Evolutionary conservation across 2,113 vertebrate species (phyloP).

Genomic region (Montifringilla adamsi): DNA sequence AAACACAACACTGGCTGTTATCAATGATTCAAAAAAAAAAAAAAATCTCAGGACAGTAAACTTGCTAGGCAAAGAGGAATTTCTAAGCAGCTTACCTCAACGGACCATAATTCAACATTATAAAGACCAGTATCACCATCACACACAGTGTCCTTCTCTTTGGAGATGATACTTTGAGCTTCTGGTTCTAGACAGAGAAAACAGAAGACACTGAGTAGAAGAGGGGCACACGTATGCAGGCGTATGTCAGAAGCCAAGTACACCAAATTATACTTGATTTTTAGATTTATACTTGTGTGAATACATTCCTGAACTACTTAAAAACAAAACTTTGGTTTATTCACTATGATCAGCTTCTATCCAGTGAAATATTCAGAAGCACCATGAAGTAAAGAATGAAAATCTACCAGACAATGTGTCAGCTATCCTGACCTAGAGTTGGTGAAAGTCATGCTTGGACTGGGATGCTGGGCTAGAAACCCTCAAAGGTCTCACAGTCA

Average conservation of each 20-base stretch:
- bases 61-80: neutral
- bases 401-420: neutral
- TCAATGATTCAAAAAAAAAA: neutral
- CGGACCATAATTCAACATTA: slow-evolving; percentile 83
- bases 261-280: neutral
- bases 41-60: neutral
- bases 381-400: neutral
- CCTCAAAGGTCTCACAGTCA: neutral
- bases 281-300: neutral
- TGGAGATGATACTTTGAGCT: slow-evolving; percentile 81
- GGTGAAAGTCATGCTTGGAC: neutral
- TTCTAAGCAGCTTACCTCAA: slow-evolving; percentile 76
- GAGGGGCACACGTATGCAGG: neutral
- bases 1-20: neutral
- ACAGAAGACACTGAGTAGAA: neutral
- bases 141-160: slow-evolving; percentile 90
- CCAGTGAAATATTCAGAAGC: neutral
- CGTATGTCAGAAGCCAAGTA: neutral
- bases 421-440: neutral
- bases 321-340: neutral
- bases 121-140: slow-evolving; percentile 85
- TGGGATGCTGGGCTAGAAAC: neutral
- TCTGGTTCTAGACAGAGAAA: slow-evolving; percentile 79
- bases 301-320: neutral
- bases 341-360: neutral